Evolutionary conservation across 2,797 vertebrate species (phyloP).

Genomic region (Tachyglossus aculeatus): DNA sequence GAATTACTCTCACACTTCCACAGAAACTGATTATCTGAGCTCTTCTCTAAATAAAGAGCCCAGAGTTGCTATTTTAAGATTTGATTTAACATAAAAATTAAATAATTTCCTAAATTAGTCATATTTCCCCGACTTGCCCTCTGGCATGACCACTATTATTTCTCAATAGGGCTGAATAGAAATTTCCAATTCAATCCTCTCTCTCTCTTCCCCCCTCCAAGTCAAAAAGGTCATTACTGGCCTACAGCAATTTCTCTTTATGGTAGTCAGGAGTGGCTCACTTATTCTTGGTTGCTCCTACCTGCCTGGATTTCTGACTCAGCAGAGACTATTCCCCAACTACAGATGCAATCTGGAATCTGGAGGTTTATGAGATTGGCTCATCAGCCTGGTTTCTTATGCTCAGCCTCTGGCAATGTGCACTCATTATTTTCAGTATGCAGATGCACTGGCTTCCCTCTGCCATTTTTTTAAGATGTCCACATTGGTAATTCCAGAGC

Average conservation of each 20-base stretch:
- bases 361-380: background rate
- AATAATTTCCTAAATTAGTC: background rate
- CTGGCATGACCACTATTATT: background rate
- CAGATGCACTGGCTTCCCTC: too few relatives aligned
- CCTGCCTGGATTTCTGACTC: background rate
- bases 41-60: background rate
- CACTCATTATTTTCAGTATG: too few relatives aligned
- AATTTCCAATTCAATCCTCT: background rate
- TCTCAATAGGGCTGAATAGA: background rate
- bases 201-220: background rate
- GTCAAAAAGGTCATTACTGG: background rate
- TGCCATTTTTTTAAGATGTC: too few relatives aligned
- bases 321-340: background rate
- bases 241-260: background rate
- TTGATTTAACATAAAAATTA: background rate
- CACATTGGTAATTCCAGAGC: too few relatives aligned
- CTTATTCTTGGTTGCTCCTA: background rate
- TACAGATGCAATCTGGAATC: background rate
- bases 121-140: background rate
- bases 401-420: background rate
- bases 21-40: background rate
- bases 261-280: too few relatives aligned
- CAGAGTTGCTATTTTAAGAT: background rate
- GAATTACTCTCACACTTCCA: background rate
- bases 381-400: background rate